Base-by-base conservation (phyloP, 2,797 vertebrate genomes). In the Botia kubotai region DNA sequence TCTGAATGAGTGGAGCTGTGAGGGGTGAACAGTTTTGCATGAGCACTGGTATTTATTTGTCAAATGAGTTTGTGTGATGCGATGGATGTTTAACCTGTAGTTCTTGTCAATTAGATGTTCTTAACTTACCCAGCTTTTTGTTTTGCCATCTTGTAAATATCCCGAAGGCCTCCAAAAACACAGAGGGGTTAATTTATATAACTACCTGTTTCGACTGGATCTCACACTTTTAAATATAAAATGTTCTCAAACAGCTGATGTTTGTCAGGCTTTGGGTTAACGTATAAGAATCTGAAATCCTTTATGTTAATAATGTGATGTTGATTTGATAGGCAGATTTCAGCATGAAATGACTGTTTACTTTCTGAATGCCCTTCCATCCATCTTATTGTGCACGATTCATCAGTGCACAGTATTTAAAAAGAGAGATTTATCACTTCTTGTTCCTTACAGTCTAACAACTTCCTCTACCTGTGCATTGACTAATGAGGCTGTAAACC, bases 21-120 rank as follows among this genome's bases (percentile, higher is more conserved):
- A 90, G 88, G 91, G 86, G 86, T 90, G 85, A 82, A 85, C 87
- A 84, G 83, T 91, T 90, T 91, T 93, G 93, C 93, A 94, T 93
- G 92, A 92, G 89, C 91, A 90, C 92, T 84, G 89, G 90, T 87
- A 90, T 84, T 89, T 85, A 92, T 90, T 89, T 81, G 87, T 90
- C 83, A 89, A 88, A 81, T 66, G 89, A 86, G 69, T 81, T 83
- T 19, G 87, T 87, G 89, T 91, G 90, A 89, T 86, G 84, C 76
- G 86, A 90, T 82, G 88, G 89, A 85, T 86, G 89, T 90, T 89
- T 89, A 81, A 79, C 43, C 81, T 87, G 85, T 83, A 80, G 74
- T 82, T 79, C 79, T 84, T 79, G 86, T 88, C 83, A 81, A 89
- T 85, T 91, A 75, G 84, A 90, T 80, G 39, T 75, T 90, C 77